Evolutionary conservation across 2,797 vertebrate species (phyloP).

Genomic region (Anolis apletophallus): DNA sequence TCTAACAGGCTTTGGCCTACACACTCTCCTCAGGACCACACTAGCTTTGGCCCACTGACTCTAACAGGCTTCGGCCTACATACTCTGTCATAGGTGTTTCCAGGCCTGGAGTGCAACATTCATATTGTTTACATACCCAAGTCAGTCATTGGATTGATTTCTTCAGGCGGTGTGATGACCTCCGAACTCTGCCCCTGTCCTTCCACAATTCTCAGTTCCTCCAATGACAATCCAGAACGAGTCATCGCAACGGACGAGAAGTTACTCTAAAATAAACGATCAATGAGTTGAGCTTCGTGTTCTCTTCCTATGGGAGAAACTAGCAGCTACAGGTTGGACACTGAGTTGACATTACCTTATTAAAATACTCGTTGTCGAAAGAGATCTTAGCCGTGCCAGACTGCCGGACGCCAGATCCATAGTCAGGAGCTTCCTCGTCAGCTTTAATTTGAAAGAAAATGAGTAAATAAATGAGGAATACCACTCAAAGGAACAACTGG

Average conservation of each 20-base stretch:
- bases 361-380: constrained; percentile 96
- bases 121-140: constrained; percentile 80
- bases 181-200: constrained; percentile 97
- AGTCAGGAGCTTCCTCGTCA: constrained; percentile 98
- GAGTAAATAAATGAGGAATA: background rate
- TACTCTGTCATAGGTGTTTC: too few relatives aligned
- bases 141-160: constrained; percentile 91
- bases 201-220: constrained; percentile 96
- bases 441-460: constrained; percentile 70
- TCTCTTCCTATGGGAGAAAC: background rate
- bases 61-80: too few relatives aligned
- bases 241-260: constrained; percentile 88
- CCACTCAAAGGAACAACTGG: background rate
- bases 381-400: constrained; percentile 99
- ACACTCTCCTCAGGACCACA: too few relatives aligned
- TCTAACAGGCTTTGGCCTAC: too few relatives aligned
- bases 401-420: constrained; percentile 96
- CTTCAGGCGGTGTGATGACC: constrained; percentile 91
- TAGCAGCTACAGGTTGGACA: background rate
- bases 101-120: too few relatives aligned
- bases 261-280: constrained; percentile 82
- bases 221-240: constrained; percentile 91
- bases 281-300: background rate
- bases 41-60: too few relatives aligned
- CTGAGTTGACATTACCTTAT: constrained; percentile 83